These are phyloP conservation scores for Nezara viridula DNA, from an alignment of 2,888 invertebrate genomes.

Conservation along the genomic window DNA sequence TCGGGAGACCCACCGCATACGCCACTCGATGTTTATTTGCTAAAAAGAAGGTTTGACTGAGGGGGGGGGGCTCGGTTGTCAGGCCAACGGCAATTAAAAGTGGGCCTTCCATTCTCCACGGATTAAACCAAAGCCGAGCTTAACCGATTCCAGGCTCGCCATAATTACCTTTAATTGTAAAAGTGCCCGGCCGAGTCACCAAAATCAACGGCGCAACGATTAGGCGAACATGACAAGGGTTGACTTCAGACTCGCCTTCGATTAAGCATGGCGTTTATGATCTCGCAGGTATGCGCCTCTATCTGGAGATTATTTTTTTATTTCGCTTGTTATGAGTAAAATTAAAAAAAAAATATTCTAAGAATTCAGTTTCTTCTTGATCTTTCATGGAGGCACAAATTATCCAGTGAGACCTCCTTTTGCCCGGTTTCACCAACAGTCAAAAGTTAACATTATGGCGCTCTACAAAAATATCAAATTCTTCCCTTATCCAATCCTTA, in stretches of 20 bases:
- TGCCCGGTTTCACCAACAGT: too few relatives aligned
- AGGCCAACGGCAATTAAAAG: background rate
- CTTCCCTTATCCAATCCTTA: too few relatives aligned
- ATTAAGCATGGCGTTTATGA: constrained; percentile 1
- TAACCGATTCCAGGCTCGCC: background rate
- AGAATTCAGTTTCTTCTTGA: background rate
- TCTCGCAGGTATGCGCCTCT: background rate
- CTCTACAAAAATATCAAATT: too few relatives aligned
- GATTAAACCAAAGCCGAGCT: constrained; percentile 1
- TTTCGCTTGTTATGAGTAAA: background rate
- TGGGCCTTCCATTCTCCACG: constrained; percentile 15
- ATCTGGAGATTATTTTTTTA: background rate
- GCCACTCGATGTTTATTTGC: background rate
- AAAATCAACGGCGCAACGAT: background rate
- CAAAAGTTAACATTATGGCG: too few relatives aligned
- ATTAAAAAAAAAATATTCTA: background rate
- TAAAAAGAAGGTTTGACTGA: constrained; percentile 32
- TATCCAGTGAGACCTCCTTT: too few relatives aligned
- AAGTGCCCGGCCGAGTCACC: background rate
- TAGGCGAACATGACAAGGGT: background rate
- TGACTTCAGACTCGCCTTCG: background rate
- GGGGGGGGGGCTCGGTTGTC: background rate
- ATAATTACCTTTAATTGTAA: constrained; percentile 36
- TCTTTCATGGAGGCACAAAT: too few relatives aligned
- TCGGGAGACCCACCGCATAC: background rate